A percentile compares a stretch with the other conserved stretches of the same genome.
Evolutionary conservation across 2,888 invertebrate genomes (phyloP).

Genomic region (Achlya flavicornis): DNA sequence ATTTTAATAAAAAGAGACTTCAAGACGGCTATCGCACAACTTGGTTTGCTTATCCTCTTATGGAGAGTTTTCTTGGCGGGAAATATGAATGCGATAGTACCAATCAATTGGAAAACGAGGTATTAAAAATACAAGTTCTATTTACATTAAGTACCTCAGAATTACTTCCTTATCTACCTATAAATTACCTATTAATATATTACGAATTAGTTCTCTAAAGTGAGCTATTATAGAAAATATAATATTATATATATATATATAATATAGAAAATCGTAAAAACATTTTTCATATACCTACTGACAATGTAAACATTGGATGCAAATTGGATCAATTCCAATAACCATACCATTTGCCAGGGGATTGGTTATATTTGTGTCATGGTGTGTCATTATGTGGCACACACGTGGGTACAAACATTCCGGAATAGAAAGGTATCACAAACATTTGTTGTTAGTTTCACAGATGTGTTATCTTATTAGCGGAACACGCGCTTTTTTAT

Average conservation of each 20-base stretch:
- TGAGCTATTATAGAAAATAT: not conserved
- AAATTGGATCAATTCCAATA: constrained; percentile 42
- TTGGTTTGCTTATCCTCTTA: constrained; percentile 74
- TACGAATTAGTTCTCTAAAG: not conserved
- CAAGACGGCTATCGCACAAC: constrained; percentile 56
- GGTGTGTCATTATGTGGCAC: not conserved
- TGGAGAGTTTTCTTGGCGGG: constrained; percentile 73
- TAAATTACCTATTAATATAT: not conserved
- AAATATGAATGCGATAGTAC: constrained; percentile 71
- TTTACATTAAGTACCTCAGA: not conserved
- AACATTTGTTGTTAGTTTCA: constrained; percentile 6
- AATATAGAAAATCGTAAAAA: not conserved
- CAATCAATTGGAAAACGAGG: constrained; percentile 63
- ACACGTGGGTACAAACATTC: constrained; percentile 17
- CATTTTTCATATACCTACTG: not conserved
- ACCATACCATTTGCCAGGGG: constrained; percentile 22
- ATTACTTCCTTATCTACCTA: not conserved
- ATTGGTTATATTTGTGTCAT: constrained; percentile 20
- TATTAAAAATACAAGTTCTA: constrained; percentile 28
- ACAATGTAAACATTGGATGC: constrained; percentile 36
- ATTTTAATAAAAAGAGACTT: constrained; percentile 60
- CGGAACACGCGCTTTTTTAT: not conserved
- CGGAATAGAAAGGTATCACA: constrained; percentile 13
- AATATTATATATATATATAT: too few species aligned
- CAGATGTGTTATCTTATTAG: not conserved